Evolutionary conservation across 2,797 vertebrate species (phyloP), one percentile per base, ranked within the genome.

Genomic region (Hafferia zeledoni): DNA sequence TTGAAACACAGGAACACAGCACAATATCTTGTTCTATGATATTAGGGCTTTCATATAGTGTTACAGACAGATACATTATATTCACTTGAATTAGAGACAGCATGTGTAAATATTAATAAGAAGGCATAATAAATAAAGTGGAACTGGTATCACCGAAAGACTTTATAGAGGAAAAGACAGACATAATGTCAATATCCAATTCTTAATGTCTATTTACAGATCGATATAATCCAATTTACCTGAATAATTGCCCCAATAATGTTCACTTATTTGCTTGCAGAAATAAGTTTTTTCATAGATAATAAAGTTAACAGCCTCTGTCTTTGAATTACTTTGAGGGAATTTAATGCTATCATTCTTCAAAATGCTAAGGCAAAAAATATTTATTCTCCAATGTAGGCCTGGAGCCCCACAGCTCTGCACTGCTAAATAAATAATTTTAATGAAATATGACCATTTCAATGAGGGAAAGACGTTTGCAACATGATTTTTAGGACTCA

Each of bases 311-410:
- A 35, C 5, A 35, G 60, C 6, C 19, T 10, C 60, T 75, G 11
- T 37, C 28, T 74, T 77, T 68, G 9, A 80, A 68, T 80, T 60
- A n/a, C 27, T 39, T 88, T 1, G 2, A 59, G 15, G 6, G 20
- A 60, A 37, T 44, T 68, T 27, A 74, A 6, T 16, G 3, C 5
- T 61, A 31, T 59, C 12, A 30, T 33, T 44, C 46, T 95, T 46
- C 24, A 35, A 52, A 76, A 8, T 37, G 10, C 23, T 33, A 31
- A 56, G 33, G n/a, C 6, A 61, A 61, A 79, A 18, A 79, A 52
- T 3, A 10, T 52, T 76, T 27, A 1, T 1, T 63, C 18, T 91
- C 33, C 33, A 46, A 0, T 33, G 23, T 28, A 77, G 8, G 13
- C 15, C 20, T 43, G 31, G 13, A 67, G 37, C 13, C 37, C 22